Conservation (phyloP, 2,888 invertebrate species). For the Cosmorhoe ocellata region DNA sequence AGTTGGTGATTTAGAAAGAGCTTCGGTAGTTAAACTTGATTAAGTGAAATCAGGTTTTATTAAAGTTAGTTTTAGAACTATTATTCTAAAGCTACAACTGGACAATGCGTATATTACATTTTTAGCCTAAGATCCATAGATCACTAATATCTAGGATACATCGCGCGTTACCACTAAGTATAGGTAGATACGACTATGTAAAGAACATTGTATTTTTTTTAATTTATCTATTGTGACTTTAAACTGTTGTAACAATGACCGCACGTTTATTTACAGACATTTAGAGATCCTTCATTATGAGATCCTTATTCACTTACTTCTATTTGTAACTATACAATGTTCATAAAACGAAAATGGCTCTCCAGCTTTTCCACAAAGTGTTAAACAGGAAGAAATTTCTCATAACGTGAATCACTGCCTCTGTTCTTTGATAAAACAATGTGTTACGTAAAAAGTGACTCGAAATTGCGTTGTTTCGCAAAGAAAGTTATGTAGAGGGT, state of each 20-base stretch:
- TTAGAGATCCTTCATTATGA: no score
- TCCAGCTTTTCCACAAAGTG: slow-evolving; percentile 19
- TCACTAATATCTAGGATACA: no score
- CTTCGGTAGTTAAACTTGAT: background rate
- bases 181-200: no score
- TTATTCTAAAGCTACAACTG: no score
- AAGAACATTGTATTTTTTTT: no score
- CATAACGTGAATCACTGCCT: slow-evolving; percentile 47
- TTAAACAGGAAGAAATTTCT: slow-evolving; percentile 49
- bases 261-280: no score
- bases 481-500: slow-evolving; percentile 49
- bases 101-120: no score
- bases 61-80: background rate
- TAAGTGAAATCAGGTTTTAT: background rate
- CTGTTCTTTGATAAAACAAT: slow-evolving; percentile 54
- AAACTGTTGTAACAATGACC: no score
- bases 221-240: no score
- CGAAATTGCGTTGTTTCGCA: slow-evolving; percentile 62
- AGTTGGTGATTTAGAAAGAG: background rate
- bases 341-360: slow-evolving; percentile 5
- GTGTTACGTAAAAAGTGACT: slow-evolving; percentile 56
- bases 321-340: background rate
- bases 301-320: background rate
- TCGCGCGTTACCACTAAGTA: no score
- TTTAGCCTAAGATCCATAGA: no score